Evolutionary conservation across 2,113 vertebrate genomes (phyloP).

Genomic region (Passer montanus): DNA sequence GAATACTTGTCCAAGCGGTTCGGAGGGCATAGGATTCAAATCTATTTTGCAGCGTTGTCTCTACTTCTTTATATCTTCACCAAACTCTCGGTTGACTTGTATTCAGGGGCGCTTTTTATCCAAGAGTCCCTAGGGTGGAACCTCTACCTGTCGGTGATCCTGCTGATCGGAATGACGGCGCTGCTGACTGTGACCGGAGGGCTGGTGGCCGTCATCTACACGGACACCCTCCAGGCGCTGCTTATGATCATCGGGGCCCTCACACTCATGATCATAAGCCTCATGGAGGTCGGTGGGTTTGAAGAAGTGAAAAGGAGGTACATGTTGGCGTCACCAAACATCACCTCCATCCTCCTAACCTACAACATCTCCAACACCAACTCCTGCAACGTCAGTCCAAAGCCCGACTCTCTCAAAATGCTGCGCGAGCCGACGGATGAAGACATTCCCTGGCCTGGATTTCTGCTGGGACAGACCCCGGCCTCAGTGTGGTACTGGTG

Average conservation of each 20-base stretch:
- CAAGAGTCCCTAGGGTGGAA: slow-evolving; percentile 98
- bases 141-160: slow-evolving; percentile 91
- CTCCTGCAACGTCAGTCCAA: slow-evolving; percentile 88
- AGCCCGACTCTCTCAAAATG: slow-evolving; percentile 87
- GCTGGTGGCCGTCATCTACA: slow-evolving; percentile 96
- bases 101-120: slow-evolving; percentile 97
- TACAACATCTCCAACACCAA: slow-evolving; percentile 88
- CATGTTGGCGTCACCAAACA: slow-evolving; percentile 91
- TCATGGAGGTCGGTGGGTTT: slow-evolving; percentile 89
- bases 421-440: slow-evolving; percentile 91
- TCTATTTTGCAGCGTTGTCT: slow-evolving; percentile 93
- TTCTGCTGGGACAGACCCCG: slow-evolving; percentile 93
- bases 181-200: slow-evolving; percentile 94
- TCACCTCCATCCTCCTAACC: slow-evolving; percentile 84
- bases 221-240: slow-evolving; percentile 93
- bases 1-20: slow-evolving; percentile 96
- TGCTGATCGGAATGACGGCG: slow-evolving; percentile 94
- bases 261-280: slow-evolving; percentile 89
- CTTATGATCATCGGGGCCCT: slow-evolving; percentile 95
- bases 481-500: slow-evolving; percentile 99
- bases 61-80: slow-evolving; percentile 96
- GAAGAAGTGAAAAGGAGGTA: slow-evolving; percentile 92
- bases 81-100: slow-evolving; percentile 97
- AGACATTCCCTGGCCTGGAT: slow-evolving; percentile 97
- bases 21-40: slow-evolving; percentile 92